Evolutionary conservation across 2,113 vertebrate genomes (phyloP).

Genomic region (Anthoscopus minutus): DNA sequence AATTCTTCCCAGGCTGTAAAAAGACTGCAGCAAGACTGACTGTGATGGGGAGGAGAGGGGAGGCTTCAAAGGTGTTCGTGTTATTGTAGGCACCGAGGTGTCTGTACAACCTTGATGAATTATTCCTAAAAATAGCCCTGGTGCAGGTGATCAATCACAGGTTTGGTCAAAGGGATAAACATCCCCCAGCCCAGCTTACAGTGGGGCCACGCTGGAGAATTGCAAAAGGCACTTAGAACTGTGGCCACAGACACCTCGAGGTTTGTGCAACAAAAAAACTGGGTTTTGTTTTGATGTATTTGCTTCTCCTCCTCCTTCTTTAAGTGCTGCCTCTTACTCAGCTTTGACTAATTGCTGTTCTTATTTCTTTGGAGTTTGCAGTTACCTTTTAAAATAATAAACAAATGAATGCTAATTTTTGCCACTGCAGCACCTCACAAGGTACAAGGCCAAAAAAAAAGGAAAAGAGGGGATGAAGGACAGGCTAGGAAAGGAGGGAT

Average conservation of each 20-base stretch:
- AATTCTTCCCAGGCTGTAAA: background rate
- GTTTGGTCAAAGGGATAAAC: constrained; percentile 41
- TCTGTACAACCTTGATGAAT: constrained; percentile 53
- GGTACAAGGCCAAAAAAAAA: background rate
- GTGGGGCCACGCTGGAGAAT: background rate
- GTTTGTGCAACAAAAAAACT: background rate
- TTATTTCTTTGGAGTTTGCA: background rate
- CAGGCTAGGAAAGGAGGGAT: background rate
- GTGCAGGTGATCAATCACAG: constrained; percentile 37
- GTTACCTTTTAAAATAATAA: background rate
- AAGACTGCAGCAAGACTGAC: background rate
- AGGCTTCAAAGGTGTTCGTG: background rate
- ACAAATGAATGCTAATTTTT: background rate
- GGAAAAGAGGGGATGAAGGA: background rate
- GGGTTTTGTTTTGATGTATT: background rate
- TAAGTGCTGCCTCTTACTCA: background rate
- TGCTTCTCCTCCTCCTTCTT: background rate
- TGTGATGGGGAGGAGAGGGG: background rate
- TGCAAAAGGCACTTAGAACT: background rate
- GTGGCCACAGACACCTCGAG: background rate
- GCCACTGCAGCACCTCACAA: background rate
- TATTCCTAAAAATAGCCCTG: constrained; percentile 28
- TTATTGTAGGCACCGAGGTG: constrained; percentile 24
- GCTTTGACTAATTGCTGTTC: background rate
- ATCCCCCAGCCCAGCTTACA: background rate